Base-by-base conservation (phyloP, 2,888 invertebrate species). In the Aradus depressus region DNA sequence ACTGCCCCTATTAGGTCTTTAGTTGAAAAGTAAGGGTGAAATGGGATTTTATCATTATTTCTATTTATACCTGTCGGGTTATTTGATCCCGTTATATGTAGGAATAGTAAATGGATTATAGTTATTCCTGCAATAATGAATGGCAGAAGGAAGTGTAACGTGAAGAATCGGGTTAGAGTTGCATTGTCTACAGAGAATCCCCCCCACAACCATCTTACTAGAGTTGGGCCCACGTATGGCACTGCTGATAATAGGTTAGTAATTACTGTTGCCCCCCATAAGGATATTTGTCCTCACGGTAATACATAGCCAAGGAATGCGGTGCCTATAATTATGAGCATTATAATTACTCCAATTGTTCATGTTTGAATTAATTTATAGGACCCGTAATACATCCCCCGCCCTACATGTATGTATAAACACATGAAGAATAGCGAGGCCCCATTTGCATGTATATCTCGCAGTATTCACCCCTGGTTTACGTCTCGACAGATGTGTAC, bases 281-380 rank as follows among this genome's bases (percentile, higher is more conserved):
- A 84, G 1, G 82, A 84, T 75, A 85, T 85, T 79, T 85, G 83
- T 5, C 83, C 83, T 68, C 84, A 84, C 1, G 82, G 82, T 62
- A 84, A 58, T 0, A 84, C 81, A 71, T 86, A 86, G 0, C 84
- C 84, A 72, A 84, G 70, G 66, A 86, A 86, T 19, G 81, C 81
- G 42, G 81, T 79, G 63, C 68, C 77, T 76, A 85, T 85, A 57
- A 75, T 67, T 65, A 78, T 47, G 61, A 85, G 75, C 68, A 83
- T 66, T 65, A 85, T 74, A 53, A 79, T 68, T 44, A 79, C 69
- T 47, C 84, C 84, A 1, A 75, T 60, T 62, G 72, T 64, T 80
- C 84, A 85, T 0, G 79, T 77, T 57, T 71, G 66, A 55, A 68
- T 70, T 63, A 71, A 70, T 67, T 50, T 50, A 25, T 43, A 50